Percentiles rank a stretch among this genome's conserved stretches.
These are phyloP conservation scores for Micromesistius poutassou DNA, from an alignment of 2,797 vertebrate genomes.

Conservation along the genomic window DNA sequence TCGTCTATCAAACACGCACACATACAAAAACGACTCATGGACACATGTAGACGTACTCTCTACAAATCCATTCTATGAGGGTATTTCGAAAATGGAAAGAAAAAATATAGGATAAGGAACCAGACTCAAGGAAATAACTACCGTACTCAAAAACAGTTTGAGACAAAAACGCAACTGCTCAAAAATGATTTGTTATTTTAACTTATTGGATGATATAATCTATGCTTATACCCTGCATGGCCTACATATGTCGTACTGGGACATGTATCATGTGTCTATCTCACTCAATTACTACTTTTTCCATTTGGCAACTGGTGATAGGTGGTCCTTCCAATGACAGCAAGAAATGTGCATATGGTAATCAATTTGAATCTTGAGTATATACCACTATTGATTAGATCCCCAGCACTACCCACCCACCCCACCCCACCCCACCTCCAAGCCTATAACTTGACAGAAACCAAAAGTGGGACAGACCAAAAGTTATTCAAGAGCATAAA, in stretches of 20 bases:
- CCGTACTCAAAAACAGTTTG: slow-evolving; percentile 46
- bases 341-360: slow-evolving; percentile 40
- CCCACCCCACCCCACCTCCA: slow-evolving; percentile 14
- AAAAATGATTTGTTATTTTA: slow-evolving; percentile 34
- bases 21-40: slow-evolving; percentile 46
- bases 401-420: slow-evolving; percentile 14
- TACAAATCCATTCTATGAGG: slow-evolving; percentile 49
- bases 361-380: slow-evolving; percentile 38
- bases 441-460: slow-evolving; percentile 44
- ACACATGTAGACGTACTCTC: slow-evolving; percentile 53
- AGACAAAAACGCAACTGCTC: slow-evolving; percentile 44
- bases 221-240: slow-evolving; percentile 42
- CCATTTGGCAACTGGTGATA: slow-evolving; percentile 63
- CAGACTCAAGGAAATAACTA: slow-evolving; percentile 44
- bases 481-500: slow-evolving; percentile 47
- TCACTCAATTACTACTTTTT: slow-evolving; percentile 58
- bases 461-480: slow-evolving; percentile 37
- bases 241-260: slow-evolving; percentile 37
- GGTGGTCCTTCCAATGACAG: slow-evolving; percentile 40
- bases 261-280: slow-evolving; percentile 33
- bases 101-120: slow-evolving; percentile 39
- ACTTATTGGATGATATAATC: slow-evolving; percentile 42
- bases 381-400: slow-evolving; percentile 28
- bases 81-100: slow-evolving; percentile 51
- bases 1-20: slow-evolving; percentile 52